Conservation (phyloP, 2,888 invertebrate genomes). For the Apotomis capreana region DNA sequence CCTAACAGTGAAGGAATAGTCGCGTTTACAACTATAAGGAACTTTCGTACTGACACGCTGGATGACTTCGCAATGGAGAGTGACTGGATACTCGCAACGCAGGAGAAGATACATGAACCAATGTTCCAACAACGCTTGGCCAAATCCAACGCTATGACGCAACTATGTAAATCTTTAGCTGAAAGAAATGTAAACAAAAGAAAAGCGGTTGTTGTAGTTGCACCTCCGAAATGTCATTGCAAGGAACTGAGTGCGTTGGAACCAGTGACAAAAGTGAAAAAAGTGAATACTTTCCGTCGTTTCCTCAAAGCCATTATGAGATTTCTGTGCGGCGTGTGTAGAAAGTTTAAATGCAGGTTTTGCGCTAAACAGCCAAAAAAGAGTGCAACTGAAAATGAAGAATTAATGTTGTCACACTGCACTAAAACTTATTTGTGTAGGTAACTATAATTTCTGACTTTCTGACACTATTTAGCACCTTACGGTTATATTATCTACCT, state of each 20-base stretch:
- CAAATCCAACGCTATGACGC: constrained; percentile 59
- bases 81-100: constrained; percentile 71
- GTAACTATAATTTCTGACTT: constrained; percentile 56
- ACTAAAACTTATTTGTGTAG: constrained; percentile 67
- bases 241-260: constrained; percentile 53
- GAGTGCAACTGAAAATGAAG: constrained; percentile 43
- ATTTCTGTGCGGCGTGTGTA: constrained; percentile 52
- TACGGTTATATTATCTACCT: no score
- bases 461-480: not conserved
- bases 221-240: constrained; percentile 71
- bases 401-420: constrained; percentile 51
- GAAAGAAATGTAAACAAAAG: constrained; percentile 53
- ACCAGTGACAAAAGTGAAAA: constrained; percentile 47
- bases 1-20: constrained; percentile 58
- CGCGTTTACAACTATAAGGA: constrained; percentile 70
- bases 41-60: constrained; percentile 67
- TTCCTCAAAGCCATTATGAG: constrained; percentile 48
- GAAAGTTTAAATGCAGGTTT: constrained; percentile 52
- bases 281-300: constrained; percentile 51
- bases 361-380: constrained; percentile 47
- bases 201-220: constrained; percentile 58
- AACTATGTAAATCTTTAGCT: constrained; percentile 62
- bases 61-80: constrained; percentile 70
- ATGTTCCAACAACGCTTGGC: constrained; percentile 65
- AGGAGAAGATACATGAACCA: constrained; percentile 65